Conservation (phyloP, 2,797 vertebrate genomes). For the Sebastes taczanowskii region DNA sequence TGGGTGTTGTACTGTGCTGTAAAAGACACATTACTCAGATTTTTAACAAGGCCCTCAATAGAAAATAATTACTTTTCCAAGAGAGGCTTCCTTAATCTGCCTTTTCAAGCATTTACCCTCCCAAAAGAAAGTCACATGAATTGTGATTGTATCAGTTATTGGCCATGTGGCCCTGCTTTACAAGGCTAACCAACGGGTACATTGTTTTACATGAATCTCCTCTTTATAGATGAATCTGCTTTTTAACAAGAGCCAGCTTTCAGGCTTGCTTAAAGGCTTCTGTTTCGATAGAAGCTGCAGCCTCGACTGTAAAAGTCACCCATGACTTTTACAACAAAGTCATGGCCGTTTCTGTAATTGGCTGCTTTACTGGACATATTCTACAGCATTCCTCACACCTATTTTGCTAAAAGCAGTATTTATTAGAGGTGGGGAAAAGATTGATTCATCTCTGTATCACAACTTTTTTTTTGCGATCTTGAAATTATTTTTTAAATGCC, state of each 20-base stretch:
- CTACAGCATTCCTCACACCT: background rate
- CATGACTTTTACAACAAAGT: conserved; percentile 14
- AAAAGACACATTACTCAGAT: conserved; percentile 45
- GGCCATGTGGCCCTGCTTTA: background rate
- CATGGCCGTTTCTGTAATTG: conserved; percentile 3
- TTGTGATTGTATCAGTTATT: background rate
- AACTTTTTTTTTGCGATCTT: too few relatives aligned
- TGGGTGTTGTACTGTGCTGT: conserved; percentile 35
- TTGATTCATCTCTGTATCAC: too few relatives aligned
- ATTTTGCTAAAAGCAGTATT: conserved; percentile 9
- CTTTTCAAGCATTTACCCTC: background rate
- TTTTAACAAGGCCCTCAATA: conserved; percentile 33
- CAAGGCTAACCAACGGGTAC: background rate
- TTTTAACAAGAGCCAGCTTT: conserved; percentile 6
- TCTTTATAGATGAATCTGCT: conserved; percentile 1
- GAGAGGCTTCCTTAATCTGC: background rate
- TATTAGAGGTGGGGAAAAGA: too few relatives aligned
- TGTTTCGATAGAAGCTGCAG: background rate
- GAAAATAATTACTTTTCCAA: conserved; percentile 38
- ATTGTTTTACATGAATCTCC: conserved; percentile 1
- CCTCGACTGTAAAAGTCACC: conserved; percentile 5
- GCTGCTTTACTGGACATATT: conserved; percentile 9
- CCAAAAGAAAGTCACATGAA: background rate
- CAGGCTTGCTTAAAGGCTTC: background rate
- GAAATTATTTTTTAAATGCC: too few relatives aligned